Base-by-base conservation (phyloP, 2,797 vertebrate genomes). In the Clamator glandarius region DNA sequence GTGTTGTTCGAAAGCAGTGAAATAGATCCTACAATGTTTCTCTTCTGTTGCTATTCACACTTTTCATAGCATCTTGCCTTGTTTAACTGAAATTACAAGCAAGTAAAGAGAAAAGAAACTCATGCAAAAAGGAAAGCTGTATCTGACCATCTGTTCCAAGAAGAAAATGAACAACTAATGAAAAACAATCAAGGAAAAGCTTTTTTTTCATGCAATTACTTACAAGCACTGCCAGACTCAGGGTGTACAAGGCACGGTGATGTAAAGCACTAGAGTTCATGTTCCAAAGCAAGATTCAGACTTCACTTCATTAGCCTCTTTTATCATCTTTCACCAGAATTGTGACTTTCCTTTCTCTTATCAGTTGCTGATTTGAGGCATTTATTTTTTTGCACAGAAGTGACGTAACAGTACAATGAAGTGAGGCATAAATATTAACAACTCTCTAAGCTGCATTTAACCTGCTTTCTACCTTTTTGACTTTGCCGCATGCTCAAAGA, bases 391-490 rank as follows among this genome's bases (percentile, higher is more conserved):
- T 41, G 23, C 78, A 86, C 35, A 72, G 73, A 64, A 58, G 50
- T 95, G 92, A 92, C 83, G 94, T 51, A 84, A 41, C 42, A 48
- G 31, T 29, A n/a, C 12, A 39, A 66, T 7, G 44, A 69, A 85
- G 55, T 29, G 33, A 75, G 66, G 64, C 44, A 92, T 96, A 61
- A 87, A 95, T 96, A 96, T 96, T 95, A 88, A 96, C 67, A 81
- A n/a, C 70, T 83, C 46, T 52, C 69, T 13, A 19, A 0, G 6
- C 70, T 64, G n/a, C 7, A 13, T 78, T 52, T 46, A 44, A 80
- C 46, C 83, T 44, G 67, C 42, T 89, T 88, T 57, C 29, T 19
- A 78, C 28, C 13, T 75, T 90, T 58, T 21, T 35, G 26, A n/a
- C 29, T 57, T 74, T 68, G 18, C 36, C 36, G 8, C 28, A 8